A percentile compares a stretch with the other conserved stretches of the same genome.
Evolutionary conservation across 2,888 invertebrate species (phyloP).

Genomic region (Polietes domitor): DNA sequence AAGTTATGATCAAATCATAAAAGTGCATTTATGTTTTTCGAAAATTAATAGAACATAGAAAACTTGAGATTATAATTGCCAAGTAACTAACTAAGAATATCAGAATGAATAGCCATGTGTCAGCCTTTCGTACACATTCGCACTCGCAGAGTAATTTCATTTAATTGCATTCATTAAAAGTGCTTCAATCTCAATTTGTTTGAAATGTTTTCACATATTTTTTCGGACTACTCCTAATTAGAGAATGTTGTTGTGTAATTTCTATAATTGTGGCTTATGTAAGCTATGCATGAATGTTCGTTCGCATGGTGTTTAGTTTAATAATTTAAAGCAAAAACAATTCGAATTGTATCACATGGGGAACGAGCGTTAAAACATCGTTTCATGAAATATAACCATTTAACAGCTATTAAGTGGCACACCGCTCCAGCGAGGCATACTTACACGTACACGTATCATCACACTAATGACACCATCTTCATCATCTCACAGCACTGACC

Average conservation of each 20-base stretch:
- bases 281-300: slow-evolving; percentile 34
- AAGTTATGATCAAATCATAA: too few relatives aligned
- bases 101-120: too few relatives aligned
- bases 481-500: background rate
- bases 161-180: background rate
- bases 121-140: too few relatives aligned
- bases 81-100: too few relatives aligned
- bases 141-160: too few relatives aligned
- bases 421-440: background rate
- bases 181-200: background rate
- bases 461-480: background rate
- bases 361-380: slow-evolving; percentile 21
- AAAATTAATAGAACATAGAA: too few relatives aligned
- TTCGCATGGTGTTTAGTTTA: too few relatives aligned
- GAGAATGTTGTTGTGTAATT: slow-evolving; percentile 30
- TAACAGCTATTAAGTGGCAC: slow-evolving; percentile 40
- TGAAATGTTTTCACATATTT: background rate
- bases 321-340: slow-evolving; percentile 33
- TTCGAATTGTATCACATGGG: slow-evolving; percentile 39
- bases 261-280: slow-evolving; percentile 32
- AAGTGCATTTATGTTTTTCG: too few relatives aligned
- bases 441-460: background rate
- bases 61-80: too few relatives aligned
- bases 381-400: slow-evolving; percentile 36
- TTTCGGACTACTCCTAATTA: background rate